Evolutionary conservation across 2,113 vertebrate species (phyloP).

Genomic region (Euleptes europaea): DNA sequence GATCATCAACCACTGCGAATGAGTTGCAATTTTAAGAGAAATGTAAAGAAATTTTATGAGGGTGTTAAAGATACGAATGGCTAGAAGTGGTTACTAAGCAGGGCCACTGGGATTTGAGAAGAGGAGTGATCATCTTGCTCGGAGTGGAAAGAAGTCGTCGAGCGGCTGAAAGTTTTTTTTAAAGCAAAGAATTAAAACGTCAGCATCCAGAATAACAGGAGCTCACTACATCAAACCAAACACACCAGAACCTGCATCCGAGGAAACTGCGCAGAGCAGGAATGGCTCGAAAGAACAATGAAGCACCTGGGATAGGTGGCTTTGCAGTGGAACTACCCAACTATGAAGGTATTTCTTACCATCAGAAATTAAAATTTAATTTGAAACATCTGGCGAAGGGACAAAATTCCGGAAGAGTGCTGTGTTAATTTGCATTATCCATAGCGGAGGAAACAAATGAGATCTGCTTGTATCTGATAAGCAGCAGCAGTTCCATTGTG

Average conservation of each 20-base stretch:
- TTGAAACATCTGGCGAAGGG: background rate
- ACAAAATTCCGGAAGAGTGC: background rate
- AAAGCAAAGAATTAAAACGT: background rate
- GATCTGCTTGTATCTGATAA: background rate
- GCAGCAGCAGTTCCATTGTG: background rate
- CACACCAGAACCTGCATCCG: background rate
- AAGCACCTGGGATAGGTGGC: background rate
- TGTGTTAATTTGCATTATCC: background rate
- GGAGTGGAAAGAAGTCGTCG: background rate
- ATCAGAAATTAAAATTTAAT: background rate
- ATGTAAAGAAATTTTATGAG: conserved; percentile 3
- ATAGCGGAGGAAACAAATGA: background rate
- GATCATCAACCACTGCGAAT: conserved; percentile 4
- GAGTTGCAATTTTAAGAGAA: conserved; percentile 14
- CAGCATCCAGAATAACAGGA: background rate
- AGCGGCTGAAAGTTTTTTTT: background rate
- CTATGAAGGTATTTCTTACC: background rate
- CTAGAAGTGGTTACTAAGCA: background rate
- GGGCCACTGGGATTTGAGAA: background rate
- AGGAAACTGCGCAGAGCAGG: background rate
- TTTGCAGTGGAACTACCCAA: background rate
- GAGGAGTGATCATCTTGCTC: background rate
- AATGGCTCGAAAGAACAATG: conserved; percentile 1
- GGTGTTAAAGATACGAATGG: background rate
- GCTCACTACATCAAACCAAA: background rate